Conservation (phyloP, 2,113 vertebrate species). For the Sclerurus mexicanus region DNA sequence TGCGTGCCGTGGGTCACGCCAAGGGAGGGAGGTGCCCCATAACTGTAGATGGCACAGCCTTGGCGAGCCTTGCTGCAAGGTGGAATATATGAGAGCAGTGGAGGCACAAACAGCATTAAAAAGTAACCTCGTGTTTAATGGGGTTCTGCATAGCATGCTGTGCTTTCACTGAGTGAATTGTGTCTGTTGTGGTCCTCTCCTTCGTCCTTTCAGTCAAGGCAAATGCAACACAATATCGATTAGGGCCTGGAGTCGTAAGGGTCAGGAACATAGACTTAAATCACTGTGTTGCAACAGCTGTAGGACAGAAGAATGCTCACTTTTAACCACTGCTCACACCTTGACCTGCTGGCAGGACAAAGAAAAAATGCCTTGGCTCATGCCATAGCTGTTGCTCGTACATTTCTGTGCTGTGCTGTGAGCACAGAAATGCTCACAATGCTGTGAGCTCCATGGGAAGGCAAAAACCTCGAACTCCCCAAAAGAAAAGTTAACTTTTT, state of each 20-base stretch:
- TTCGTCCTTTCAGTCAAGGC: neutral
- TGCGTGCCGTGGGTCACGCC: rapidly evolving
- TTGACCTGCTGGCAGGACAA: neutral
- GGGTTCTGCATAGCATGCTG: neutral
- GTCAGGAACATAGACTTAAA: neutral
- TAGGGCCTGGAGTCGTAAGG: neutral
- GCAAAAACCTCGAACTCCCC: neutral
- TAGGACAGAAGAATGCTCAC: neutral
- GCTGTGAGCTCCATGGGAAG: neutral
- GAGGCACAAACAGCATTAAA: neutral
- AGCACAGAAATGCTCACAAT: too few relatives aligned
- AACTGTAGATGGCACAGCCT: neutral
- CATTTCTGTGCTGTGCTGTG: rapidly evolving
- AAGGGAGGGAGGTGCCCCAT: neutral
- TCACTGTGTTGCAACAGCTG: neutral
- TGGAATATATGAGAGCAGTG: neutral
- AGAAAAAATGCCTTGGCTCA: neutral
- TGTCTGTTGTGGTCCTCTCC: neutral
- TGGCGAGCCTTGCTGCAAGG: neutral
- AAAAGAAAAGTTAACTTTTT: neutral
- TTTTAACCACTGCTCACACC: neutral
- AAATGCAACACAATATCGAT: rapidly evolving
- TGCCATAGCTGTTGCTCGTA: neutral
- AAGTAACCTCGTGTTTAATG: neutral
- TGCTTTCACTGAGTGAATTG: neutral